Evolutionary conservation across 92 coral and sea anemone genomes (phyloP), one percentile per base, ranked within the genome.

Genomic region (Muricea muricata): DNA sequence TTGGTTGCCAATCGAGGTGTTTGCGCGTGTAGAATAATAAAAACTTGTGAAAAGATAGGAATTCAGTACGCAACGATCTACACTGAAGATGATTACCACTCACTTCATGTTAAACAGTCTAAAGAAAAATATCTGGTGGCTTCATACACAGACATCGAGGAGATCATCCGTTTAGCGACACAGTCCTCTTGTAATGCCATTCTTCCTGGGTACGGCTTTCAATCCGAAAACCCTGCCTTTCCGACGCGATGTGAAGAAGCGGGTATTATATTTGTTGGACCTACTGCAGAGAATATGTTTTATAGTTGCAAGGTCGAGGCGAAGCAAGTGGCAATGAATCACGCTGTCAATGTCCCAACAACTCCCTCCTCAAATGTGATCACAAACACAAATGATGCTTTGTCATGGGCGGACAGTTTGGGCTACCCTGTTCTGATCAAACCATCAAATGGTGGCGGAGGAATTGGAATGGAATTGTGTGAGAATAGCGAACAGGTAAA

Each of bases 201-300:
- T 71, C 89, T 78, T 67, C 93, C 93, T 17, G 93, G 93, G 1
- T 90, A 90, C 71, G 93, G 93, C 23, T 90, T 90, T 56, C 91
- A 82, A 65, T 65, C 93, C 14, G 93, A 90, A 65, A 87, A 87
- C 30, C 58, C 56, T 28, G 25, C 68, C 33, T 90, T 90, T 42
- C 86, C 93, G 13, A 58, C 60, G 39, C 77, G 76, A 74, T 90
- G 93, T 37, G 29, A 46, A 7, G 86, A 78, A 20, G 84, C 87
- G 3, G 91, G 72, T 3, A 67, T 90, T 20, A 71, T 45, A 21
- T 90, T 90, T 54, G 83, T 90, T 79, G 93, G 93, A 18, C 93
- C 93, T 5, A 87, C 88, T 17, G 47, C 82, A 0, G 91, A 90
- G 25, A 82, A 83, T 50, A 57, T 87, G 75, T 45, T 40, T 46